phyloP scores from a whole-genome alignment of 2,113 vertebrate genomes.

The Delphinus delphis region DNA sequence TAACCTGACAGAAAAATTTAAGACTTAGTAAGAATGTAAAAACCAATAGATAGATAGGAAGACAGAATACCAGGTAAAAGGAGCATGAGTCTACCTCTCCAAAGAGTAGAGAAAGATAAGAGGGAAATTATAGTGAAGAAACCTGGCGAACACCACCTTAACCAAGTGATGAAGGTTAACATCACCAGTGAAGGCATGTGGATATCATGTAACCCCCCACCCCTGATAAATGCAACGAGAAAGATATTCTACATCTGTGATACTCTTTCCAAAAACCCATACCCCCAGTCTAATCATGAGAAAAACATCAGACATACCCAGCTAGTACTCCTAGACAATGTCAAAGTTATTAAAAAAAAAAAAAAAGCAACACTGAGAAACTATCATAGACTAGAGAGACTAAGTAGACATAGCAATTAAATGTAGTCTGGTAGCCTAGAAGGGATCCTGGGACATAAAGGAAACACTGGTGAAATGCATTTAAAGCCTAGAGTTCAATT shows the following conservation, averaged over 20 bases:
- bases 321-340: neutral
- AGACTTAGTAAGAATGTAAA: neutral
- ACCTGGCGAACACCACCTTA: neutral
- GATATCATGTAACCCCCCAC: neutral
- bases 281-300: neutral
- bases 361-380: neutral
- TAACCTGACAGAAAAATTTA: slow-evolving; percentile 10
- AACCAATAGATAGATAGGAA: neutral
- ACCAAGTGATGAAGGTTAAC: neutral
- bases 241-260: neutral
- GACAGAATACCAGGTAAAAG: neutral
- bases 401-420: neutral
- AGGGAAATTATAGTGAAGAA: neutral
- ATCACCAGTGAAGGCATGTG: neutral
- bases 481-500: neutral
- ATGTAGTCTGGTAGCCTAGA: neutral
- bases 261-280: neutral
- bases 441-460: neutral
- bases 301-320: neutral
- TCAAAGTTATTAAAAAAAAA: neutral
- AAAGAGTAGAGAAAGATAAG: neutral
- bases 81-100: neutral
- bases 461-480: neutral
- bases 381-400: neutral
- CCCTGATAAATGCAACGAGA: neutral